These are phyloP conservation scores for Parauchenoglanis punctatus DNA, from an alignment of 2,797 vertebrate species.

Conservation along the genomic window DNA sequence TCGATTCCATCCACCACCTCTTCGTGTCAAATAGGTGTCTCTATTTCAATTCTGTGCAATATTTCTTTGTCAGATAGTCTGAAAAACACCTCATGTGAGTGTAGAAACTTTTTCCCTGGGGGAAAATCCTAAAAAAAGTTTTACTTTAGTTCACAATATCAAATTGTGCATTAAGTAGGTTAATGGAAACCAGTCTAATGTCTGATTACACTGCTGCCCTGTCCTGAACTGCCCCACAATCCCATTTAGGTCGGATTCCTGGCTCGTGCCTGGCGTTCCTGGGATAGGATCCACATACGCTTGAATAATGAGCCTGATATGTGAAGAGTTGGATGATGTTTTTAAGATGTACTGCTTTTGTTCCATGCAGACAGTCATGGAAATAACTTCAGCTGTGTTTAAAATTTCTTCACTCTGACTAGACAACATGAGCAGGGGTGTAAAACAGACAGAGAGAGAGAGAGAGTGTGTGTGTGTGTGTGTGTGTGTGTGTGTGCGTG, in stretches of 20 bases:
- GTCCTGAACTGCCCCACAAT: background rate
- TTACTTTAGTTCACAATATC: no score
- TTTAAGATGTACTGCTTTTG: background rate
- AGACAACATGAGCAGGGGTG: constrained; percentile 1
- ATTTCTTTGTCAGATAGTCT: no score
- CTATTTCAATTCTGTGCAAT: no score
- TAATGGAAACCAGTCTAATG: background rate
- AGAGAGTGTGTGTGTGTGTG: no score
- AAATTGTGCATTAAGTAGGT: no score
- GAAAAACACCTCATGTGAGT: no score
- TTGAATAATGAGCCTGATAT: background rate
- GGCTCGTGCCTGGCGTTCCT: background rate
- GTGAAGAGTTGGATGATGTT: no score
- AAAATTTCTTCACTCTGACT: constrained; percentile 5
- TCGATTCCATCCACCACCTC: no score
- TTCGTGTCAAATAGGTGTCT: no score
- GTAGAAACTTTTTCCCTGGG: no score
- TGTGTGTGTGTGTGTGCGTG: background rate
- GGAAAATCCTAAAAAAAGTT: no score
- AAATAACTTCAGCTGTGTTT: background rate
- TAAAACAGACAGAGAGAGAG: background rate
- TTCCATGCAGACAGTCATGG: background rate
- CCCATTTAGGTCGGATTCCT: background rate
- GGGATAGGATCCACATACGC: background rate
- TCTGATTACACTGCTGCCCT: background rate